Evolutionary conservation across 92 coral and sea anemone species (phyloP), one percentile per base, ranked within the genome.

Genomic region (Epizoanthus ramosus): DNA sequence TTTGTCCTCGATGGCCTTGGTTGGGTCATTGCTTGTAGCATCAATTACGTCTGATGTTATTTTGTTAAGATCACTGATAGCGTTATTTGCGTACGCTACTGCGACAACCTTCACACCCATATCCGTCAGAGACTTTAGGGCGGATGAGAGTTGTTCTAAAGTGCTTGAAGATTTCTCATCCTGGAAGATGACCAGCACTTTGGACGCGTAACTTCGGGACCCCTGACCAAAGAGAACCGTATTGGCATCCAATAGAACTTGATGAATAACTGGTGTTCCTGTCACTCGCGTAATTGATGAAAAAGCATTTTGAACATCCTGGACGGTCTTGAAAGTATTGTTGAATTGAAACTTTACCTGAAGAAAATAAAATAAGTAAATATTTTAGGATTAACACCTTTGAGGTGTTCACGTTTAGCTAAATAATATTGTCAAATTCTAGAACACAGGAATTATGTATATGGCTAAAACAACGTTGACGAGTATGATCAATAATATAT

Each of bases 281-380:
- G 18, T 0, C 59, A 54, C 79, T 17, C 65, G 33, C 1, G 79
- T 53, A 23, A 52, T 56, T 15, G 79, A 53, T 22, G 56, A 28
- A 22, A 73, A 73, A 56, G 35, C 31, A 3, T 23, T 13, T 14
- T 50, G 61, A 24, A 73, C 10, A 22, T 73, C 65, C 47, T 73
- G 63, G 33, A 63, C 28, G 10, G 79, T 54, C 28, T 54, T 21
- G 59, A 73, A 52, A 3, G 79, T 73, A 63, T 53, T 43, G 63
- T 73, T 73, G 47, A 50, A 73, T 23, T 12, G 79, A 8, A 73
- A 45, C 7, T 73, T 73, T 17, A 73, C 79, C 79, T 73, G 64
- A 31, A 73, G 17, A 0, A 73, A 16, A 53, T 5, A 12, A 50
- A 23, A 9, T 10, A 1, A 61, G 1, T 64, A 64, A 37, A 37